Conservation (phyloP, 2,113 vertebrate species). For the Crotophaga sulcirostris region DNA sequence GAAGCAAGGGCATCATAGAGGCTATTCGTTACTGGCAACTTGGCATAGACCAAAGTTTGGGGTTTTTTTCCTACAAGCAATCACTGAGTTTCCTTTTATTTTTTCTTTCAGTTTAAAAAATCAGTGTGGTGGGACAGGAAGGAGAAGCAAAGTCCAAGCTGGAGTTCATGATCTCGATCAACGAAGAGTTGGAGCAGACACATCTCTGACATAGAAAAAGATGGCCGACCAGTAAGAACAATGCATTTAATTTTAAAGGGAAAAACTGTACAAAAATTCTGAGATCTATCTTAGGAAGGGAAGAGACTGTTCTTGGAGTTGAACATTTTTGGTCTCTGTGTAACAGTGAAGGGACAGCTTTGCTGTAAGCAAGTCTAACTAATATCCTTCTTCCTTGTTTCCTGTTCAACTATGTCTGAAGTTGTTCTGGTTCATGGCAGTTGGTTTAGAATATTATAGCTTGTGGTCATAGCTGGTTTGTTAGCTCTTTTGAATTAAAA, state of each 20-base stretch:
- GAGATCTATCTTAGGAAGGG: background rate
- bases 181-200: background rate
- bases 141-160: background rate
- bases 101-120: background rate
- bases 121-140: background rate
- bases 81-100: background rate
- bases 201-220: background rate
- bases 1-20: background rate
- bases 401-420: background rate
- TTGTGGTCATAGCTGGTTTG: background rate
- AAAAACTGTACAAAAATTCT: background rate
- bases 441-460: background rate
- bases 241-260: background rate
- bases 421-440: background rate
- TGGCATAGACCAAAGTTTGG: background rate
- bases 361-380: background rate
- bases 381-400: background rate
- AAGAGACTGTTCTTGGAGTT: background rate
- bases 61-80: background rate
- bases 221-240: background rate
- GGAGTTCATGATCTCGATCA: background rate
- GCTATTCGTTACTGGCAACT: background rate
- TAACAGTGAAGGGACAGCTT: background rate
- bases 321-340: background rate
- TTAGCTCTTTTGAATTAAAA: background rate